phyloP scores from a whole-genome alignment of 2,113 vertebrate species.

The Ranitomeya variabilis region DNA sequence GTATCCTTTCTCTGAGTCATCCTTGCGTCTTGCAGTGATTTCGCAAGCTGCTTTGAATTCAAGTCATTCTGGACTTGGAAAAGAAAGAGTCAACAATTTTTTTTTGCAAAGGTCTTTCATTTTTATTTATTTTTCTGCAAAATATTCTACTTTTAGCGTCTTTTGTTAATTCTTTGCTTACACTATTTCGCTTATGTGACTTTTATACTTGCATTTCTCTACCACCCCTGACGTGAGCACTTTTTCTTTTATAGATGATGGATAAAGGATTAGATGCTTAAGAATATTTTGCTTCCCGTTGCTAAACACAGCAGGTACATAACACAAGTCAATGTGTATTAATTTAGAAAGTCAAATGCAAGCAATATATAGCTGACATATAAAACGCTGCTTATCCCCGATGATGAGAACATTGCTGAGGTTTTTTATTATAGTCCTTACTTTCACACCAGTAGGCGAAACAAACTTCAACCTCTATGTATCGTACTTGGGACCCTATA shows the following conservation, averaged over 20 bases:
- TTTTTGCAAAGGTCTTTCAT: background rate
- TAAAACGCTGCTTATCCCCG: background rate
- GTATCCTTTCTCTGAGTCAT: slow-evolving; percentile 2
- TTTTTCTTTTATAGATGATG: background rate
- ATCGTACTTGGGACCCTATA: background rate
- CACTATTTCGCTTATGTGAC: background rate
- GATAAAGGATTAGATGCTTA: background rate
- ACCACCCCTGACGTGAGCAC: background rate
- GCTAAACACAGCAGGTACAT: background rate
- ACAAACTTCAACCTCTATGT: background rate
- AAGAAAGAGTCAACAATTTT: background rate
- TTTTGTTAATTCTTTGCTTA: background rate
- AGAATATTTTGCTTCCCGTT: background rate
- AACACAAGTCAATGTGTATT: background rate
- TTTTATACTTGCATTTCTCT: background rate
- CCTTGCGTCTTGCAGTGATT: background rate
- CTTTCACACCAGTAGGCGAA: background rate
- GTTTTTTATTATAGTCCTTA: background rate
- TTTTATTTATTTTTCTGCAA: background rate
- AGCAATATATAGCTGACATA: background rate
- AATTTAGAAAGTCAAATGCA: background rate
- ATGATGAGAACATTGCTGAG: background rate
- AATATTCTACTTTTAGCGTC: background rate
- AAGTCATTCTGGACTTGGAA: slow-evolving; percentile 6
- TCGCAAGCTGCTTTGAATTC: background rate